Base-by-base conservation (phyloP, 2,888 invertebrate genomes). In the Eretmocerus hayati region DNA sequence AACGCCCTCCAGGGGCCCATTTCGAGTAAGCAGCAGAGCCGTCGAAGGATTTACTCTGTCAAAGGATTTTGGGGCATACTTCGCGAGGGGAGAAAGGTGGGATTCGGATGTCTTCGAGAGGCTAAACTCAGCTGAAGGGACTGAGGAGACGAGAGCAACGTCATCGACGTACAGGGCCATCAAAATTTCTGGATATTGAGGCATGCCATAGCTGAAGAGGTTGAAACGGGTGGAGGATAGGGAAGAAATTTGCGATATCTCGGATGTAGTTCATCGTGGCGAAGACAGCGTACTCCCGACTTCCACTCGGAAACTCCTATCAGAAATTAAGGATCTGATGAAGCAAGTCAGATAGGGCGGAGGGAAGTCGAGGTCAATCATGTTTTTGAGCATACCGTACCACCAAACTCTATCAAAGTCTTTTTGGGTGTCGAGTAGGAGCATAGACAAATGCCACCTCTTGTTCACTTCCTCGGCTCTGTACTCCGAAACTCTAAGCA, bases 241-340 rank as follows among this genome's bases (percentile, higher is more conserved):
- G 11, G 42, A 43, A 20, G 46, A 51, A 6, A 33, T 44, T 23
- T 51, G 47, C 2, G 43, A 43, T 21, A 50, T 46, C 13, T 47
- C 47, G 4, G 47, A 26, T 11, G 44, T 32, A 23, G 44, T 47
- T 2, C 2, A 19, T 18, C 37, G 3, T 3, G 37, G 19, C 16
- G 13, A 16, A 3, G 49, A 49, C 4, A 41, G 33, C n/a, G 16
- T 13, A 4, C 40, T 16, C 2, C 31, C 36, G 2, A 39, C 13
- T 2, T 36, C 9, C n/a, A 44, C 41, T 21, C 33, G 5, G 1
- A 49, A 9, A 1, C 2, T 8, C 20, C 44, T 15, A 41, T 41
- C 18, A 11, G 31, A 3, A 2, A 46, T 18, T 11, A 21, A 46
- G 11, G 38, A 38, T 33, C 41, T 18, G 2, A 43, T 32, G 2